Conservation (phyloP, 2,113 vertebrate species). For the Bubalus kerabau region DNA sequence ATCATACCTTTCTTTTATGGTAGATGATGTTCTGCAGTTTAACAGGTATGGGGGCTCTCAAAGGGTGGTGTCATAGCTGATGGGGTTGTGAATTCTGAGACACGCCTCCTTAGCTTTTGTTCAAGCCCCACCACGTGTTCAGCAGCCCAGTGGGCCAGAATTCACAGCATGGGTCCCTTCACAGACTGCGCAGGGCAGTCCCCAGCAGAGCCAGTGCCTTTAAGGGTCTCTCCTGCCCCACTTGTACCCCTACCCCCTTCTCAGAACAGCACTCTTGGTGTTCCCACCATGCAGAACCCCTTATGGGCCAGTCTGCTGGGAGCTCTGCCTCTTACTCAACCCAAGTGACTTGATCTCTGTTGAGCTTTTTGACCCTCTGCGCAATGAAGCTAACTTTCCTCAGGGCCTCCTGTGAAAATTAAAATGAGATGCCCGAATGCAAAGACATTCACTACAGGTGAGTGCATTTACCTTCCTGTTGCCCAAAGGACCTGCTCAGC, state of each 20-base stretch:
- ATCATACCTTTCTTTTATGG: background rate
- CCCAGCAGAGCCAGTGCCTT: background rate
- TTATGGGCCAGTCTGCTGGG: background rate
- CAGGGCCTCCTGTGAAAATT: background rate
- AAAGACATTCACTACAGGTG: background rate
- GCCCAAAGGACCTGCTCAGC: background rate
- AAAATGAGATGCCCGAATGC: background rate
- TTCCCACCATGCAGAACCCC: background rate
- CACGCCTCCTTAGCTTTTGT: background rate
- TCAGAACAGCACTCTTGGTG: background rate
- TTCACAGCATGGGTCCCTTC: background rate
- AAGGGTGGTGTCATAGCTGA: background rate
- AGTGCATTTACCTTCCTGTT: background rate
- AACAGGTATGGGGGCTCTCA: background rate
- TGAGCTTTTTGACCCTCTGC: background rate
- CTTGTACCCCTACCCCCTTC: too few relatives aligned
- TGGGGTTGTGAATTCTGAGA: background rate
- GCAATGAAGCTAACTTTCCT: background rate
- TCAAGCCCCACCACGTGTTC: background rate
- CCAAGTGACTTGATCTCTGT: background rate
- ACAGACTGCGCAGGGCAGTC: rapidly evolving
- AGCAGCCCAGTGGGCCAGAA: background rate
- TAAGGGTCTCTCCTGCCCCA: background rate
- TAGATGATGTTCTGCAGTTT: background rate
- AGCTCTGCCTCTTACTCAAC: background rate